Base-by-base conservation (phyloP, 2,113 vertebrate genomes). In the Corythornis cristatus region DNA sequence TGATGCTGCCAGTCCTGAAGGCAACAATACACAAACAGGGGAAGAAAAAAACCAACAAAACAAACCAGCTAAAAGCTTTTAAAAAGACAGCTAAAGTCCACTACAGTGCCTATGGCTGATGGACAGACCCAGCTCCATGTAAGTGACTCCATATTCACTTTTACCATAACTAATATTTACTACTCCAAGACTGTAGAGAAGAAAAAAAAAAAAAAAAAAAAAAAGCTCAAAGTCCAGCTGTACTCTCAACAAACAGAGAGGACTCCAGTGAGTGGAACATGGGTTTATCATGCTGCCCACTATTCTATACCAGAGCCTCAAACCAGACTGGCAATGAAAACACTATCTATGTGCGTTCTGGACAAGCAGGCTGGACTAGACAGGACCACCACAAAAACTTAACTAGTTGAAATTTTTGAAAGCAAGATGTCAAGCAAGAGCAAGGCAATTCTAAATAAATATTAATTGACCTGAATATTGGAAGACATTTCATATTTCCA, bases 391-490 rank as follows among this genome's bases (percentile, higher is more conserved):
- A 31, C 2, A 2, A 14, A 68, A 86, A 91, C 19, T 74, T 74
- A 81, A 48, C 12, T 15, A 71, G 40, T 1, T 42, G 18, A 78
- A 75, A 5, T 56, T 77, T 80, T 28, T 51, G 11, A 76, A 58
- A 85, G 46, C 7, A 6, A 95, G 85, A 86, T 23, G 80, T 94
- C 74, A 77, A 78, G 60, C 42, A 89, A 56, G 75, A 73, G 17
- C 15, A 79, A 57, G 51, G 75, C 56, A 77, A 28, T 76, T 62
- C 53, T 64, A 87, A 95, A 93, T 72, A 83, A 93, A 91, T 54
- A 89, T 61, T 82, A 33, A 72, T 61, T 83, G 51, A 60, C 19
- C 23, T 67, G n/a, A 37, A 71, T 73, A 87, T 2, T 46, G 48
- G 48, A 92, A 83, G 40, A 86, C 19, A 67, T 77, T 79, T 62